These are phyloP conservation scores for Thereva unica DNA, from an alignment of 2,888 invertebrate genomes.

Conservation along the genomic window DNA sequence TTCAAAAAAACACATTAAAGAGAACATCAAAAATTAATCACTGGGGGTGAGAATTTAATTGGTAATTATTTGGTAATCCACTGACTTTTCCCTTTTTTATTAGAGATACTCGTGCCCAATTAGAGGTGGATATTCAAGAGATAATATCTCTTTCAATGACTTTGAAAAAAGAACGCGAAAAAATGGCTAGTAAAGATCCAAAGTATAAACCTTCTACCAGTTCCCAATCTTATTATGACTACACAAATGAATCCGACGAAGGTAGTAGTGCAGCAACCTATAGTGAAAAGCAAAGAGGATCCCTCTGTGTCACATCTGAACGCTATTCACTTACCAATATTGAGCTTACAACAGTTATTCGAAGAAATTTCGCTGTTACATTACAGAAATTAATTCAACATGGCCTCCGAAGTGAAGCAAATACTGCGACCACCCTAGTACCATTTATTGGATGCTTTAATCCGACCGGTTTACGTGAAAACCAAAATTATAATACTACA, in stretches of 20 bases:
- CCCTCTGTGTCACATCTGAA: conserved; percentile 1
- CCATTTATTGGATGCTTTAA: conserved; percentile 83
- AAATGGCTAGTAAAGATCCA: conserved; percentile 42
- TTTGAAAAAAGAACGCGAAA: conserved; percentile 53
- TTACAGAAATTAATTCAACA: conserved; percentile 93
- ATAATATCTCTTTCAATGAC: conserved; percentile 54
- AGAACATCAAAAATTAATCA: conserved; percentile 85
- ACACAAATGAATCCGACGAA: conserved; percentile 63
- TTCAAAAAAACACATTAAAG: conserved; percentile 80
- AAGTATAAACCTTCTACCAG: conserved; percentile 28
- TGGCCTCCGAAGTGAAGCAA: conserved; percentile 67
- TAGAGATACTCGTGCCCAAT: conserved; percentile 90
- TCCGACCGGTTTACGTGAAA: conserved; percentile 46
- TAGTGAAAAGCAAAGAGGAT: background rate
- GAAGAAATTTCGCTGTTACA: conserved; percentile 90
- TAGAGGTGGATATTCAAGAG: conserved; percentile 68
- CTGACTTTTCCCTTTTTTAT: conserved; percentile 57
- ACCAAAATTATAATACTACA: conserved; percentile 29
- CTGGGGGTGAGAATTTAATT: conserved; percentile 72
- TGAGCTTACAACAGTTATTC: conserved; percentile 83
- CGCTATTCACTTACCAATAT: conserved; percentile 64
- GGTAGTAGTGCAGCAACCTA: background rate
- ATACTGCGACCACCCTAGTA: conserved; percentile 70
- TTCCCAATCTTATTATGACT: conserved; percentile 57
- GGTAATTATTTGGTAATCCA: background rate